Conservation (phyloP, 2,113 vertebrate species). For the Anoura caudifer region DNA sequence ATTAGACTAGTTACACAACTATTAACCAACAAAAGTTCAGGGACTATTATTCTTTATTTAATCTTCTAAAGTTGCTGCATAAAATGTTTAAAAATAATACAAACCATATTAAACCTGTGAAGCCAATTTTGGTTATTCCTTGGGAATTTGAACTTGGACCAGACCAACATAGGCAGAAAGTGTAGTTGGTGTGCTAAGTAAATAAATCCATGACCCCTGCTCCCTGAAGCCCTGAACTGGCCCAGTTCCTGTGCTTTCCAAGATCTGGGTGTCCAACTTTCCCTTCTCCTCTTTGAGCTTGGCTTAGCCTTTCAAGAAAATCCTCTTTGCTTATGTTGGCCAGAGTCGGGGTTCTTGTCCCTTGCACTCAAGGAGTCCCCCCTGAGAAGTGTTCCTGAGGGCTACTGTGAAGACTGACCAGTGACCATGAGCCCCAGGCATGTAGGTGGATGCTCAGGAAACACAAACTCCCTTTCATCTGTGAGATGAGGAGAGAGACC, state of each 20-base stretch:
- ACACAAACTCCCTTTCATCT: neutral
- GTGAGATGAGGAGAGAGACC: neutral
- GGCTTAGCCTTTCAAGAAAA: neutral
- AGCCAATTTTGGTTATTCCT: neutral
- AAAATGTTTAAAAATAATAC: neutral
- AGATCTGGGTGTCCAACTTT: neutral
- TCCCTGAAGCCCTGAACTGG: too few relatives aligned
- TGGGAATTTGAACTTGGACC: neutral
- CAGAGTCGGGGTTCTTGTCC: neutral
- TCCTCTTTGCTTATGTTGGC: neutral
- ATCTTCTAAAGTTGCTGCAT: neutral
- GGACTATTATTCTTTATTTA: neutral
- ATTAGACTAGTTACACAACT: neutral
- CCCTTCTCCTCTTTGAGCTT: neutral
- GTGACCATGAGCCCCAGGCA: too few relatives aligned
- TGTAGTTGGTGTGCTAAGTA: neutral
- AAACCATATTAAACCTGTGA: neutral
- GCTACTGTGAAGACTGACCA: too few relatives aligned
- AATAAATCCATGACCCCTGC: neutral
- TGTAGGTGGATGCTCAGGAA: neutral
- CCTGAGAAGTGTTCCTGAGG: rapidly evolving
- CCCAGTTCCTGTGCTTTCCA: neutral
- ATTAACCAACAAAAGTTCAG: neutral
- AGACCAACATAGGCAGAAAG: neutral
- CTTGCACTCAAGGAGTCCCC: neutral